These are phyloP conservation scores for Cygnus olor DNA, from an alignment of 2,797 vertebrate species.

Conservation along the genomic window DNA sequence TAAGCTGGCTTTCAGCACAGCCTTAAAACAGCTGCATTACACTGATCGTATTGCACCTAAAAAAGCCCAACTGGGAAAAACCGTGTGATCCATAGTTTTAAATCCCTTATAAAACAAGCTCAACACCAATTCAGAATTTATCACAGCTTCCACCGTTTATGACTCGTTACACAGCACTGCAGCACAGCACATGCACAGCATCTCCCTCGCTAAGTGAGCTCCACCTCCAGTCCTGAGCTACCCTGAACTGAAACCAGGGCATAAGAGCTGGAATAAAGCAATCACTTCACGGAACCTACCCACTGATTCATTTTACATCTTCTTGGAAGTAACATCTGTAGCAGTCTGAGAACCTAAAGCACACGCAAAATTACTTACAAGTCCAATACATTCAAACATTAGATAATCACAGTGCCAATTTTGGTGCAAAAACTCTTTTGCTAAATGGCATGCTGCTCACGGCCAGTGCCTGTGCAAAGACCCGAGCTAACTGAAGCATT, in stretches of 20 bases:
- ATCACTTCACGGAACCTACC: not conserved
- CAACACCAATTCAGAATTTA: not conserved
- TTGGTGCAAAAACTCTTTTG: not conserved
- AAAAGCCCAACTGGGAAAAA: not conserved
- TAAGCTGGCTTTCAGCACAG: slow-evolving; percentile 21
- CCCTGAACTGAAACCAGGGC: not conserved
- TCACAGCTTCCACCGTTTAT: not conserved
- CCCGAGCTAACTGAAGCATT: not conserved
- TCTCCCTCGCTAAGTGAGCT: not conserved
- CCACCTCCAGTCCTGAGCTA: not conserved
- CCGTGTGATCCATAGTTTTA: not conserved
- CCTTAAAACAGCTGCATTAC: slow-evolving; percentile 22
- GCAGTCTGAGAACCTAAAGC: not conserved
- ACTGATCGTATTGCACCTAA: not conserved
- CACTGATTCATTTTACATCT: not conserved
- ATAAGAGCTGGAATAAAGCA: not conserved
- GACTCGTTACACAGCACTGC: not conserved
- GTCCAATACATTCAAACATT: not conserved
- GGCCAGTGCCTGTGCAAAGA: not conserved
- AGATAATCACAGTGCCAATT: not conserved
- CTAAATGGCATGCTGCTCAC: not conserved
- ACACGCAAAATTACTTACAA: not conserved
- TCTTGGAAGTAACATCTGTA: not conserved
- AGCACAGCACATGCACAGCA: not conserved
- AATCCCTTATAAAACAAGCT: slow-evolving; percentile 12